phyloP scores from a whole-genome alignment of 2,888 invertebrate species.

The Eupithecia tripunctaria region DNA sequence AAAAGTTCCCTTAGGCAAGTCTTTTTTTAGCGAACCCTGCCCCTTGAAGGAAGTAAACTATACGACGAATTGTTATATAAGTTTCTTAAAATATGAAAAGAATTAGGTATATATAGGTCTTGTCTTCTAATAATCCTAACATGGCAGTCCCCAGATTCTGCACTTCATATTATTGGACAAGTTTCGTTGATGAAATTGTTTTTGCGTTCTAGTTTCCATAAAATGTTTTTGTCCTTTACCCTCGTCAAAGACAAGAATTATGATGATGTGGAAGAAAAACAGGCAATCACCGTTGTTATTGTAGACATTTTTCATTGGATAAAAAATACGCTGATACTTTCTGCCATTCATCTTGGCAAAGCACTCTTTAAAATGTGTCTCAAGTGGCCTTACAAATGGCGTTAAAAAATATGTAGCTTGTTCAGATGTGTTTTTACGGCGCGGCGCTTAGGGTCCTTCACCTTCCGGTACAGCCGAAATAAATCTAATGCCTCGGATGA shows the following conservation, averaged over 20 bases:
- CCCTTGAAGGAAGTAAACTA: not conserved
- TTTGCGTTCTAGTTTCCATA: constrained; percentile 40
- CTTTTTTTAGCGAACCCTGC: constrained; percentile 63
- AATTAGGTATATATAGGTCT: not conserved
- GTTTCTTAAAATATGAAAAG: not conserved
- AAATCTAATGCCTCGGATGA: constrained; percentile 83
- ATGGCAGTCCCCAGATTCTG: constrained; percentile 52
- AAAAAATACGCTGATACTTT: constrained; percentile 34
- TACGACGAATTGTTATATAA: not conserved
- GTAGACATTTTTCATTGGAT: constrained; percentile 28
- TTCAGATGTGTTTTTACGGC: constrained; percentile 55
- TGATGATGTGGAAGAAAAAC: constrained; percentile 30
- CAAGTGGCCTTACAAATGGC: constrained; percentile 52
- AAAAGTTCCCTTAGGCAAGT: constrained; percentile 70
- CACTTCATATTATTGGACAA: constrained; percentile 72
- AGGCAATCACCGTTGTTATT: constrained; percentile 25
- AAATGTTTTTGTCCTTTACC: constrained; percentile 30
- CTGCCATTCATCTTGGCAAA: constrained; percentile 40
- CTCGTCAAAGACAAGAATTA: constrained; percentile 36
- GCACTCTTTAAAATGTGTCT: constrained; percentile 41
- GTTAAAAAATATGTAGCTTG: constrained; percentile 41
- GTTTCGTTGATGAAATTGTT: constrained; percentile 57
- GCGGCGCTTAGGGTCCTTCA: constrained; percentile 77
- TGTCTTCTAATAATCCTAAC: constrained; percentile 46
- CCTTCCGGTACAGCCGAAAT: constrained; percentile 79